Evolutionary conservation across 2,888 invertebrate species (phyloP), one percentile per base, ranked within the genome.

Genomic region (Imbricaverruca yamaguchii): DNA sequence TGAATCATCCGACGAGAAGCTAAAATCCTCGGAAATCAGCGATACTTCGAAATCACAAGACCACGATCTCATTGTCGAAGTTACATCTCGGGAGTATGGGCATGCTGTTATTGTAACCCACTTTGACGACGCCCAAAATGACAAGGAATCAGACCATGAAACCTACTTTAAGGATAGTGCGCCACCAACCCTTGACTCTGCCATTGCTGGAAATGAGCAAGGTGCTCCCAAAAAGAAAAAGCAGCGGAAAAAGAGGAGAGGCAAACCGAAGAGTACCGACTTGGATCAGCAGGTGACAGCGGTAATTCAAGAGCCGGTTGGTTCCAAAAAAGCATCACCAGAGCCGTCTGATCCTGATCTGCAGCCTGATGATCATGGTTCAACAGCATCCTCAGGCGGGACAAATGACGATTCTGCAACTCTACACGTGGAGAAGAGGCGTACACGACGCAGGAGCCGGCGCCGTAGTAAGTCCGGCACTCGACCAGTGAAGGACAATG

Each of bases 101-200:
- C 74, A 74, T 11, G 74, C 74, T 1, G 74, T 74, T 10, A 12
- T 74, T 8, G 74, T 74, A 3, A 74, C 74, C 3, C 74, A 74
- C 74, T 74, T 74, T 11, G 74, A 74, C 21, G 74, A 74, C 13
- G 74, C 55, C 3, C 53, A 74, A 21, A 21, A 74, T 69, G 69
- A 69, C 55, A 74, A 74, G 21, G 74, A 74, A 53, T 74, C 74
- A 0, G 74, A 74, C 55, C 74, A 74, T 11, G 74, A 74, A 74
- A 74, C 74, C 15, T 74, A 74, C 55, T 74, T 74, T 55, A 74
- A 74, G 21, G 74, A 74, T 21, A 9, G 7, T 39, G 3, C 69
- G 8, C 9, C 15, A 23, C 69, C 69, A 7, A 39, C 15, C 6
- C 3, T 7, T 15, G 15, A 10, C 4, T 23, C 9, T 2, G 15